phyloP scores from a whole-genome alignment of 1,140 invertebrate genomes.

The Drosophila albomicans region DNA sequence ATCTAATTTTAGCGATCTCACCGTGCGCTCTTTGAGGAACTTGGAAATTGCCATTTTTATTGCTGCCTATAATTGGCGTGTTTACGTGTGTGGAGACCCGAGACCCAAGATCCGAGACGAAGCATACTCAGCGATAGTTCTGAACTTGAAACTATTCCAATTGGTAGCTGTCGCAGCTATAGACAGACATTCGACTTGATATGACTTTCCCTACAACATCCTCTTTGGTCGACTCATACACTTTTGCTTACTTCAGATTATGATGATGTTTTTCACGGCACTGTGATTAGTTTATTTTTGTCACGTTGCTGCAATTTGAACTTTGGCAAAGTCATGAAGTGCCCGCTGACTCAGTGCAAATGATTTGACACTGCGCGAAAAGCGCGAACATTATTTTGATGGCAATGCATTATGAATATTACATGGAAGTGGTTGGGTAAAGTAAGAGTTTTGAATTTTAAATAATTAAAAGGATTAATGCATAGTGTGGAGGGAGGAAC shows the following conservation, averaged over 20 bases:
- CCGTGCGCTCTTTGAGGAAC: conserved; percentile 50
- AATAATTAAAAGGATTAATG: background rate
- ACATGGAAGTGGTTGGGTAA: background rate
- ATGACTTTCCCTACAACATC: background rate
- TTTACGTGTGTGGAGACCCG: conserved; percentile 47
- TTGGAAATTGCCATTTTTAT: conserved; percentile 60
- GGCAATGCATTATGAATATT: background rate
- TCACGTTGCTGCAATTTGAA: conserved; percentile 62
- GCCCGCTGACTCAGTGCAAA: conserved; percentile 5
- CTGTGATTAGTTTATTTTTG: conserved; percentile 71
- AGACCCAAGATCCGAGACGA: background rate
- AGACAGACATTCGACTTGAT: conserved; percentile 5
- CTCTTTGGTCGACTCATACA: conserved; percentile 15
- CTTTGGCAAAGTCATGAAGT: conserved; percentile 45
- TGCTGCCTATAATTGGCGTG: conserved; percentile 78
- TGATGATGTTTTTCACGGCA: conserved; percentile 57
- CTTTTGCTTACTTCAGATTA: conserved; percentile 51
- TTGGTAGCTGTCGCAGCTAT: background rate
- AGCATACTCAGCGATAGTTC: conserved; percentile 18
- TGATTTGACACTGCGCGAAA: conserved; percentile 9
- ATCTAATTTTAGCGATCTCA: conserved; percentile 62
- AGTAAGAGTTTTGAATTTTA: background rate
- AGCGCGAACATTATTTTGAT: background rate
- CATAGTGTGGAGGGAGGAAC: background rate
- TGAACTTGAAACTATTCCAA: conserved; percentile 73